Base-by-base conservation (phyloP, 2,797 vertebrate species). In the Esox masquinongy region DNA sequence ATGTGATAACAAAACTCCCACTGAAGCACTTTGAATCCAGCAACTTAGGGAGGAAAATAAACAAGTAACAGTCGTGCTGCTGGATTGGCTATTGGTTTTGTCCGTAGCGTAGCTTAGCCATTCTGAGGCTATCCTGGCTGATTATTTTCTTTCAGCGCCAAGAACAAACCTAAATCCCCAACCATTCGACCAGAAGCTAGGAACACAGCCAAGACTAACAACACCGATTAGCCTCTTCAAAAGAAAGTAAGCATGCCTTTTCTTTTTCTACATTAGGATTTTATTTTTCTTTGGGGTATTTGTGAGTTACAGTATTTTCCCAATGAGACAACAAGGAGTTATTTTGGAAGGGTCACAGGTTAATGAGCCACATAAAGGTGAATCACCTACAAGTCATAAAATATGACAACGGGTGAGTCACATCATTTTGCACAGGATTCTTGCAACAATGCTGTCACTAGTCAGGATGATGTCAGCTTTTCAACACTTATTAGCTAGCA, bases 361-460 rank as follows among this genome's bases (percentile, higher is more conserved):
- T 39, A 39, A 39, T 39, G 36, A 39, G 7, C 7, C 43, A 14
- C 4, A 8, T 47, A 47, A 47, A 14, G 43, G 9, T 61, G 22
- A 61, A 61, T 12, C 11, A 24, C 22, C 3, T 24, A 24, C 11
- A 24, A 61, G 22, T 61, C 56, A 61, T 61, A 17, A 61, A 24
- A 11, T 61, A 61, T 68, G 4, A 43, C 31, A n/a, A 39, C 19
- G n/a, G 39, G 34, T 68, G 67, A 68, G 67, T 68, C 67, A 68
- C 36, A 43, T 43, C 39, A 43, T 43, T 6, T 47, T 4, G 12
- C 0, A 1, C 43, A 47, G 12, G 43, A 47, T 43, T 68, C 11
- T 68, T 36, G 12, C 36, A 19, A 43, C 39, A 68, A 19, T 39
- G 19, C 36, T 43, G 31, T 22, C 67, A 68, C 67, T 12, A 34